Evolutionary conservation across 2,888 invertebrate genomes (phyloP), one percentile per base, ranked within the genome.

Genomic region (Mystacides longicornis): DNA sequence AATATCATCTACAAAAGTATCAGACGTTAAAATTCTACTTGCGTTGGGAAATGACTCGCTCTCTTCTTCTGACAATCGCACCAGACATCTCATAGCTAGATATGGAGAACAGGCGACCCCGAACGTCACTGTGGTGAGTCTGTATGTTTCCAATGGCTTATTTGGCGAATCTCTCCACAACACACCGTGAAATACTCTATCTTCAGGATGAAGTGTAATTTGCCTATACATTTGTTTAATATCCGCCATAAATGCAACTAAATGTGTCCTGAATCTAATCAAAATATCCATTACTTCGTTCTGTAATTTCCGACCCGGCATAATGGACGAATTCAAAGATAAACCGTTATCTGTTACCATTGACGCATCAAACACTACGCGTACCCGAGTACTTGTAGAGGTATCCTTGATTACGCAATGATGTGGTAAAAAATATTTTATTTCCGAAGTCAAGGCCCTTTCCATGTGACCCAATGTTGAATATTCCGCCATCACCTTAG

Each of bases 321-420:
- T 20, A 19, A 45, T 5, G 4, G 20, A 20, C 3, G 19, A 19
- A 21, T 45, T 45, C 20, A 45, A 45, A 7, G 45, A 45, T 7
- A 19, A 3, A 3, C 45, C 45, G 14, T 45, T 45, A 7, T 19
- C 19, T 20, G 45, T 20, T 19, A 5, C 20, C 20, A 19, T 19
- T 45, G 45, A 45, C 3, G 45, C 45, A 14, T 45, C 45, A 21
- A 45, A 45, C 16, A 45, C 45, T 3, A 45, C 45, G 7, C 45
- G 19, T 11, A 19, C 3, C 4, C 20, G 3, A 3, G 45, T 45
- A 45, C 20, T 45, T 21, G 45, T 45, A 5, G 45, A 45, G 20
- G 20, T 20, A 21, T 45, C 20, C 20, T 45, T 45, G 16, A 45
- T 45, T 3, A 45, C 45, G 20, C 20, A 19, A 45, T 45, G 45